Evolutionary conservation across 2,888 invertebrate species (phyloP).

Genomic region (Melolontha melolontha): DNA sequence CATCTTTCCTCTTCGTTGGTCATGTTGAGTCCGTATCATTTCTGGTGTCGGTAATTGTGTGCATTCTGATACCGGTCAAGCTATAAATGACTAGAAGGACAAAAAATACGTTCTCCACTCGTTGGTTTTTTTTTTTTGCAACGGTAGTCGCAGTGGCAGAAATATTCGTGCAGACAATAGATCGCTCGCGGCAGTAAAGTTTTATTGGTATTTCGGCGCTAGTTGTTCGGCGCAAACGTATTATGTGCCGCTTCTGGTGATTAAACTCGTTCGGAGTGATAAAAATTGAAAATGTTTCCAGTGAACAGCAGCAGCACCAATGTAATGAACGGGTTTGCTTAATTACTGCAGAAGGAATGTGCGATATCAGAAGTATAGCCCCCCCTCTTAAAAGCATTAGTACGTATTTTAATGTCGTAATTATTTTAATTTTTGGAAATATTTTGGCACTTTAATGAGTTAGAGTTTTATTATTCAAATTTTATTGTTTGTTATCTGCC

Average conservation of each 20-base stretch:
- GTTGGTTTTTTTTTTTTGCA: background rate
- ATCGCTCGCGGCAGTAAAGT: slow-evolving; percentile 18
- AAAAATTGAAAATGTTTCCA: slow-evolving; percentile 19
- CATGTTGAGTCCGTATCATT: too few species aligned
- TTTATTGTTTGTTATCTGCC: too few species aligned
- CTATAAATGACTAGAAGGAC: background rate
- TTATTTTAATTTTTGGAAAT: too few species aligned
- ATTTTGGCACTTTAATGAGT: too few species aligned
- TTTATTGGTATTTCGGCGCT: slow-evolving; percentile 23
- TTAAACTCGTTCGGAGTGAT: slow-evolving; percentile 21
- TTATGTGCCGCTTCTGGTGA: slow-evolving; percentile 3
- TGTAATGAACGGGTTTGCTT: too few species aligned
- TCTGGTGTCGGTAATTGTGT: slow-evolving; percentile 6
- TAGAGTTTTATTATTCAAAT: too few species aligned
- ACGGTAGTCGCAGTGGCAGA: background rate
- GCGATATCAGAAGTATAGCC: too few species aligned
- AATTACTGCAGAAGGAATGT: too few species aligned
- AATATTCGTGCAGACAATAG: slow-evolving; percentile 27
- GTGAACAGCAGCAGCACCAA: background rate
- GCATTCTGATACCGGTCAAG: slow-evolving; percentile 5
- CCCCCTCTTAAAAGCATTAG: too few species aligned
- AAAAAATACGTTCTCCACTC: slow-evolving; percentile 2
- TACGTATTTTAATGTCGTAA: too few species aligned
- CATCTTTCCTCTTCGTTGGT: too few species aligned
- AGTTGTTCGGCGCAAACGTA: slow-evolving; percentile 2